Conservation (phyloP, 1,140 invertebrate species). For the Copidosoma floridanum region DNA sequence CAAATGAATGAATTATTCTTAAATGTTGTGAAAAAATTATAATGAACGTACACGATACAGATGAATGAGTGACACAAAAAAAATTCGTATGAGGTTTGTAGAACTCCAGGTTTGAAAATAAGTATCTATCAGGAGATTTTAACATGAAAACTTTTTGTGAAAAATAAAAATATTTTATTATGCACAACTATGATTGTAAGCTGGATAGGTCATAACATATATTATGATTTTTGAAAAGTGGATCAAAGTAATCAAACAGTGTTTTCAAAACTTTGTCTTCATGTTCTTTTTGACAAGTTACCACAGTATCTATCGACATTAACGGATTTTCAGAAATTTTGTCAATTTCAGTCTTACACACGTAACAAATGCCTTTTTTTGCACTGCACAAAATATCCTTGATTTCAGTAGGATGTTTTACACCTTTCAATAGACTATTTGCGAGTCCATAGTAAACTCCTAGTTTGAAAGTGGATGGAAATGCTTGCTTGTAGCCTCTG, state of each 20-base stretch:
- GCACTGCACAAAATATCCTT: slow-evolving; percentile 37
- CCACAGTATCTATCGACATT: slow-evolving; percentile 30
- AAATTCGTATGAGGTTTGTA: too few relatives aligned
- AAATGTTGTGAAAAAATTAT: too few relatives aligned
- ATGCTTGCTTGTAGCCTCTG: slow-evolving; percentile 58
- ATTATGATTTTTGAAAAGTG: slow-evolving; percentile 33
- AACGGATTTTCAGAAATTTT: slow-evolving; percentile 12
- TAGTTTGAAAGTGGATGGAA: slow-evolving; percentile 54
- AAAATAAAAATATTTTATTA: too few relatives aligned
- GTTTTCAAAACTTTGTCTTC: slow-evolving; percentile 29
- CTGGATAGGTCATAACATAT: slow-evolving; percentile 32
- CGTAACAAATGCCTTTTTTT: slow-evolving; percentile 43
- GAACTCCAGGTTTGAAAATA: too few relatives aligned
- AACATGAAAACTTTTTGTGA: too few relatives aligned
- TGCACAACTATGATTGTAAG: neutral
- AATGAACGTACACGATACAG: too few relatives aligned
- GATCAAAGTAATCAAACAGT: slow-evolving; percentile 38
- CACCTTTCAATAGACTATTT: slow-evolving; percentile 21
- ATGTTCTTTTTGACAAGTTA: slow-evolving; percentile 38
- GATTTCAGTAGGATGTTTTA: slow-evolving; percentile 38
- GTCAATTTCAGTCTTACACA: slow-evolving; percentile 33
- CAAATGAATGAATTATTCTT: too few relatives aligned
- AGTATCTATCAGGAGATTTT: too few relatives aligned
- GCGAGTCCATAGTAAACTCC: slow-evolving; percentile 52
- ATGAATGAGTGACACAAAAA: too few relatives aligned